Conservation (phyloP, 2,888 invertebrate genomes). For the Pardosa pseudoannulata region DNA sequence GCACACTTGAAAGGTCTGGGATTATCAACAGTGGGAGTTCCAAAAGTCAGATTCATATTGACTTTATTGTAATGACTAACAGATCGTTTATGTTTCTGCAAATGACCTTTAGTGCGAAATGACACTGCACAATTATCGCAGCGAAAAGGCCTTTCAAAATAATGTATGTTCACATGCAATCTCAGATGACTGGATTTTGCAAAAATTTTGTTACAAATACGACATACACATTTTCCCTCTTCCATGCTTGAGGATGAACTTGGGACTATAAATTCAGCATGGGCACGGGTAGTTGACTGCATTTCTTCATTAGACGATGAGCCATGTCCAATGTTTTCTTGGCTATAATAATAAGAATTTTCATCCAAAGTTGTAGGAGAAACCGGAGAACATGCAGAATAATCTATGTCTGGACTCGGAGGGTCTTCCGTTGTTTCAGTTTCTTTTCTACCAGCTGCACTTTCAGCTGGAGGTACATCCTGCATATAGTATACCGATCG, state of each 20-base stretch:
- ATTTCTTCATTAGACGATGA: conserved; percentile 40
- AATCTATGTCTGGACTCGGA: conserved; percentile 67
- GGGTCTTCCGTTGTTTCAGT: conserved; percentile 53
- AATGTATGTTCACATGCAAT: conserved; percentile 96
- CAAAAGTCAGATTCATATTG: conserved; percentile 90
- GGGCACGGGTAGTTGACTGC: conserved; percentile 31
- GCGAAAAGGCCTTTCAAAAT: conserved; percentile 92
- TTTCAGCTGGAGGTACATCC: conserved; percentile 28
- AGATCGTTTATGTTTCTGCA: conserved; percentile 94
- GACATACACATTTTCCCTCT: conserved; percentile 82
- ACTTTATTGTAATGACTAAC: conserved; percentile 93
- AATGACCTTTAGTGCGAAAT: conserved; percentile 91
- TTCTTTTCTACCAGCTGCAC: conserved; percentile 31
- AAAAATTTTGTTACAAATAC: conserved; percentile 93
- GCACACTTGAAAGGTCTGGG: conserved; percentile 97
- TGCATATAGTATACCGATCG: conserved; percentile 46
- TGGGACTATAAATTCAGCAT: conserved; percentile 66
- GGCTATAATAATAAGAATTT: conserved; percentile 53
- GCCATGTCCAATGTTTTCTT: conserved; percentile 41
- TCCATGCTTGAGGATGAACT: conserved; percentile 71
- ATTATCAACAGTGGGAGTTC: conserved; percentile 87
- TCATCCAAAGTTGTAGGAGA: conserved; percentile 63
- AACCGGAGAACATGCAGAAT: conserved; percentile 53
- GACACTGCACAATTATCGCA: conserved; percentile 94
- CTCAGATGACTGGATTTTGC: conserved; percentile 92